These are phyloP conservation scores for Lochmaea crataegi DNA, from an alignment of 2,888 invertebrate species.

Conservation along the genomic window DNA sequence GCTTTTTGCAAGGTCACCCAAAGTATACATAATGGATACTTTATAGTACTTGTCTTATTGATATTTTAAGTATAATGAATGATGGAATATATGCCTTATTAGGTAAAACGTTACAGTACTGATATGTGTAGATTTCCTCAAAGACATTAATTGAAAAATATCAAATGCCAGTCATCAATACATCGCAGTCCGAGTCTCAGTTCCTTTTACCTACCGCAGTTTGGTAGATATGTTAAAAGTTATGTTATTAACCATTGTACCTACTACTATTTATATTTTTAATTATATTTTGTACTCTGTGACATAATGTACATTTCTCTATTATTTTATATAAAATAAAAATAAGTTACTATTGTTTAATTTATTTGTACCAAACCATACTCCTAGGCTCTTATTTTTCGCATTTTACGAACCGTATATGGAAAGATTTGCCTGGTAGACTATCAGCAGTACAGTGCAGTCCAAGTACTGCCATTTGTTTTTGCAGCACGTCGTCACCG, in stretches of 20 bases:
- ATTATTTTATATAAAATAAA: constrained; percentile 64
- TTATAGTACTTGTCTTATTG: constrained; percentile 51
- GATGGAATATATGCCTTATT: constrained; percentile 57
- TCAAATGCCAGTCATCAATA: constrained; percentile 50
- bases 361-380: background rate
- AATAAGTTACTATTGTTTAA: constrained; percentile 45
- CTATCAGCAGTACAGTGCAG: too few species aligned
- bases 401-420: too few species aligned
- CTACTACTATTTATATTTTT: constrained; percentile 65
- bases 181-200: constrained; percentile 60
- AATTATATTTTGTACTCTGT: constrained; percentile 65
- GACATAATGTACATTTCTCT: constrained; percentile 65
- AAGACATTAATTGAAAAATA: constrained; percentile 44
- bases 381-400: background rate
- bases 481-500: too few species aligned
- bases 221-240: constrained; percentile 53
- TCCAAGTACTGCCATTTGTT: too few species aligned
- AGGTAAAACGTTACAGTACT: constrained; percentile 49
- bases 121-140: constrained; percentile 50
- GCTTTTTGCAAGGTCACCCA: constrained; percentile 43
- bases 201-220: constrained; percentile 58
- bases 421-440: too few species aligned
- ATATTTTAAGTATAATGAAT: constrained; percentile 49
- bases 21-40: constrained; percentile 50
- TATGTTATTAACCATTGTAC: constrained; percentile 57